Evolutionary conservation across 2,797 vertebrate genomes (phyloP).

Genomic region (Enteromius paludinosus): DNA sequence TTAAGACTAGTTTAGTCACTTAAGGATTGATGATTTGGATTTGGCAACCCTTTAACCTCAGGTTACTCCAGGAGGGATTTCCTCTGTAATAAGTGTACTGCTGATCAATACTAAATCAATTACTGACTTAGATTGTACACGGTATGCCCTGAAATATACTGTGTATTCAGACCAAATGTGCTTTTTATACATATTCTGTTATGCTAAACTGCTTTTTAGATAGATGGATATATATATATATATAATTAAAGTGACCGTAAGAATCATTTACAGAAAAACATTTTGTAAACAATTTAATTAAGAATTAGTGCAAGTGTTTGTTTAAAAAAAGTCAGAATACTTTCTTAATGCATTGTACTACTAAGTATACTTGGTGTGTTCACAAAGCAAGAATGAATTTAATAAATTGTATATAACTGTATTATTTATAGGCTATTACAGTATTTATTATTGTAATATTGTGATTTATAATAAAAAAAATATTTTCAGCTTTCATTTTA

Average conservation of each 20-base stretch:
- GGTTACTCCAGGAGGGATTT: not conserved
- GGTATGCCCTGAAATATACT: not conserved
- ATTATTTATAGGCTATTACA: not conserved
- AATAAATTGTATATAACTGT: not conserved
- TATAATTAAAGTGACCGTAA: no score
- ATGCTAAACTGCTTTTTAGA: not conserved
- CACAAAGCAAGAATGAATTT: not conserved
- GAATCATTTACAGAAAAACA: no score
- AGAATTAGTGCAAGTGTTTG: not conserved
- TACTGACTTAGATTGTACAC: not conserved
- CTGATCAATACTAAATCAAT: conserved; percentile 14
- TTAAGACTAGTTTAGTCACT: not conserved
- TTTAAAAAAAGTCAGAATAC: no score
- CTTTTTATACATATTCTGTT: not conserved
- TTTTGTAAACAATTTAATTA: no score
- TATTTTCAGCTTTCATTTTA: not conserved
- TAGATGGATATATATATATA: not conserved
- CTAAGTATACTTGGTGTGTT: not conserved
- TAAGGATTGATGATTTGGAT: not conserved
- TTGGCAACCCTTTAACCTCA: not conserved
- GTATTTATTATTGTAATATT: not conserved
- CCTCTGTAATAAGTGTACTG: not conserved
- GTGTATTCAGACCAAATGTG: not conserved
- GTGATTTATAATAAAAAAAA: not conserved
- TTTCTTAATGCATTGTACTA: not conserved